Evolutionary conservation across 2,888 invertebrate species (phyloP).

Genomic region (Melanotus villosus): DNA sequence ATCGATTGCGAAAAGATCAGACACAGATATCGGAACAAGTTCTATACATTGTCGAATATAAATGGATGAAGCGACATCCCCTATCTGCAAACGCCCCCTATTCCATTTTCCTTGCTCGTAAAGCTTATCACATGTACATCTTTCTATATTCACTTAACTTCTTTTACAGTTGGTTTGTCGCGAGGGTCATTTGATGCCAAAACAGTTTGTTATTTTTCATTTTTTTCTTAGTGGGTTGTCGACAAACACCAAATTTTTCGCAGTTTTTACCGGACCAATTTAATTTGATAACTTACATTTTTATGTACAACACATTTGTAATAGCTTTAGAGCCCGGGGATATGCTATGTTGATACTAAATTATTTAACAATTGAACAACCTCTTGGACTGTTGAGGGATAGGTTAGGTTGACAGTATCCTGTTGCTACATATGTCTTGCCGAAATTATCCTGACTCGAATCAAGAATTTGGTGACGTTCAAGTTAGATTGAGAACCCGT

Average conservation of each 20-base stretch:
- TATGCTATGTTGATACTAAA: no score
- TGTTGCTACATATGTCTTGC: no score
- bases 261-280: no score
- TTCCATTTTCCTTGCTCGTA: conserved; percentile 19
- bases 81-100: conserved; percentile 22
- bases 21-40: conserved; percentile 12
- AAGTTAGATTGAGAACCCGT: no score
- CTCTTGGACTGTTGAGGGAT: no score
- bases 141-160: conserved; percentile 23
- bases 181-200: conserved; percentile 6
- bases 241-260: neutral
- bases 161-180: conserved; percentile 19
- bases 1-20: conserved; percentile 12
- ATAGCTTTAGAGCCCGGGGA: no score
- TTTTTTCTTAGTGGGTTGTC: neutral
- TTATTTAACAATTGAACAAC: no score
- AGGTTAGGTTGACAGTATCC: no score
- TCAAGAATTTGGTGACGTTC: no score
- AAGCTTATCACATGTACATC: conserved; percentile 24
- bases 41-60: conserved; percentile 22
- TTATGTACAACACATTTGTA: no score
- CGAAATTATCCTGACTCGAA: no score
- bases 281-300: no score
- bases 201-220: conserved; percentile 13
- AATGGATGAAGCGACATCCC: conserved; percentile 22